Percentiles rank a stretch among this genome's conserved stretches.
phyloP scores from a whole-genome alignment of 2,113 vertebrate species.

The Polypterus senegalus region DNA sequence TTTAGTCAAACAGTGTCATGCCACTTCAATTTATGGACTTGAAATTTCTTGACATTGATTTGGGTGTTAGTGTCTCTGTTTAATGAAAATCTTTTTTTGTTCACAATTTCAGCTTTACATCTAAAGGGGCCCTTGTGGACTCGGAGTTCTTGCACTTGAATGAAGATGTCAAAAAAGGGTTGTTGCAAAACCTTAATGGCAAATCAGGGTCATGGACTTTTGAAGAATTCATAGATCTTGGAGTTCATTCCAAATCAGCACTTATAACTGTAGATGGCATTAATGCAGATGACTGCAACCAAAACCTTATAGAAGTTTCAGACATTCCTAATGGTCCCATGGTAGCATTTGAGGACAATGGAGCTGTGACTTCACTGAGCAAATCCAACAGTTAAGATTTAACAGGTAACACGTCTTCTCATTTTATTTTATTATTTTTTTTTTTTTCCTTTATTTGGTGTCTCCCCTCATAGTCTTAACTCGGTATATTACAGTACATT shows the following conservation, averaged over 20 bases:
- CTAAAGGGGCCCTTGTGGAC: conserved; percentile 35
- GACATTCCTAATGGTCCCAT: conserved; percentile 43
- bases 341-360: conserved; percentile 54
- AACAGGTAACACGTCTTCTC: no score
- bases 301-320: conserved; percentile 51
- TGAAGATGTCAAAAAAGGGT: conserved; percentile 38
- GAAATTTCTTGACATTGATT: background rate
- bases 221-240: conserved; percentile 61
- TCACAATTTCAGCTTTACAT: conserved; percentile 35
- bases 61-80: background rate
- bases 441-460: no score
- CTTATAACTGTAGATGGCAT: conserved; percentile 26
- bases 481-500: no score
- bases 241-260: conserved; percentile 46
- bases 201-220: conserved; percentile 59
- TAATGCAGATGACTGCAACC: conserved; percentile 40
- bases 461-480: no score
- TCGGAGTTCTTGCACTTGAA: conserved; percentile 39
- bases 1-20: no score
- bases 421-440: no score
- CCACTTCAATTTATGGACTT: no score
- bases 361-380: conserved; percentile 47
- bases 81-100: background rate
- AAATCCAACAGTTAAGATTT: conserved; percentile 31
- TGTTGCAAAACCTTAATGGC: conserved; percentile 46